Conservation (phyloP, 2,797 vertebrate species). For the Salmo trutta region DNA sequence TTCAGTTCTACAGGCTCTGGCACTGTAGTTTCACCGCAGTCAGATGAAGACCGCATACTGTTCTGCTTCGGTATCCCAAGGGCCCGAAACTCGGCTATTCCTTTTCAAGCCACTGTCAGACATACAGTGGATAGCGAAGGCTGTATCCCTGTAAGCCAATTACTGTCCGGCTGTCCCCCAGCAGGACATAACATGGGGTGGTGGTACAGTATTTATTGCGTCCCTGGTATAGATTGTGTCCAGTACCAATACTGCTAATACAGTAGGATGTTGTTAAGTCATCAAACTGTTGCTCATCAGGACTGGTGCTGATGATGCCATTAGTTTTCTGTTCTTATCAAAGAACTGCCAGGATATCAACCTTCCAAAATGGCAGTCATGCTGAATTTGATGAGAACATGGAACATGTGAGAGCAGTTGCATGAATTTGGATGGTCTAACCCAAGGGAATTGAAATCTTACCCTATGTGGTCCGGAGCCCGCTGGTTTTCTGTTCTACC, state of each 20-base stretch:
- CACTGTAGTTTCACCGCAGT: not conserved
- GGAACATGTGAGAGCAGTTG: not conserved
- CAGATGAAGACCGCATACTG: not conserved
- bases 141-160: slow-evolving; percentile 30
- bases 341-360: not conserved
- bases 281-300: slow-evolving; percentile 1
- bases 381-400: not conserved
- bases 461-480: no score
- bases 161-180: slow-evolving; percentile 29
- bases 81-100: slow-evolving; percentile 32
- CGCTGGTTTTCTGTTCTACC: no score
- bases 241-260: slow-evolving; percentile 17
- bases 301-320: not conserved
- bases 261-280: slow-evolving; percentile 23
- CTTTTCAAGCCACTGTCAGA: slow-evolving; percentile 38
- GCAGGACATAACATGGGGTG: slow-evolving; percentile 9
- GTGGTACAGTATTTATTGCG: not conserved
- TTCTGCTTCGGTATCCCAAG: slow-evolving; percentile 12
- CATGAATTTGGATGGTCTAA: not conserved
- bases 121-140: slow-evolving; percentile 21
- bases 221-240: slow-evolving; percentile 5
- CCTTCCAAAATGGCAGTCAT: not conserved
- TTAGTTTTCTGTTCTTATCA: not conserved
- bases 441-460: no score
- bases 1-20: not conserved